Evolutionary conservation across 2,888 invertebrate genomes (phyloP).

Genomic region (Piscicola geometra): DNA sequence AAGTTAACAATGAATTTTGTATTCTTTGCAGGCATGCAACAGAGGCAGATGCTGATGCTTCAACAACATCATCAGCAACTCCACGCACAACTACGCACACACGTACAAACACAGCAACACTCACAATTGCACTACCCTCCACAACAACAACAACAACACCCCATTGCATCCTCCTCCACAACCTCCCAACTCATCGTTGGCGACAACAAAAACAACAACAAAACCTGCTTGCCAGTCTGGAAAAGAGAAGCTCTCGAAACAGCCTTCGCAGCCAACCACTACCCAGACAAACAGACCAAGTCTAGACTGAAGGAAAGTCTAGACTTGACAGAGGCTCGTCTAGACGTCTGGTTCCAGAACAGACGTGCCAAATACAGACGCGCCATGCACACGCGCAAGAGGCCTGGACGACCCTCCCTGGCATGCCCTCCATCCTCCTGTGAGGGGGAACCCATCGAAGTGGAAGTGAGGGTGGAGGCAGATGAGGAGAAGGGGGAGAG

Average conservation of each 20-base stretch:
- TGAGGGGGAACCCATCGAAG: constrained; percentile 29
- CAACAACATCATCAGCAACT: no score
- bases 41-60: neutral
- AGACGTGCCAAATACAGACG: constrained; percentile 94
- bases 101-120: no score
- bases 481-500: neutral
- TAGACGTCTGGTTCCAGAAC: constrained; percentile 97
- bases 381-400: constrained; percentile 70
- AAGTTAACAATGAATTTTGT: no score
- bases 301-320: neutral
- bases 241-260: neutral
- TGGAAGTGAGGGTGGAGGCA: neutral
- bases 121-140: neutral
- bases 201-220: neutral
- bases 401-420: constrained; percentile 34
- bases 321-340: constrained; percentile 34
- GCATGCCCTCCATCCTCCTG: constrained; percentile 28
- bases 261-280: neutral
- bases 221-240: neutral
- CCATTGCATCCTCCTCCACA: neutral
- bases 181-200: no score
- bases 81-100: no score
- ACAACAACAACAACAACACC: neutral
- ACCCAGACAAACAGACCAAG: constrained; percentile 7
- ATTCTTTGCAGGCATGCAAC: neutral